These are phyloP conservation scores for Tauraco hartlaubi DNA, from an alignment of 2,797 vertebrate genomes.

Conservation along the genomic window DNA sequence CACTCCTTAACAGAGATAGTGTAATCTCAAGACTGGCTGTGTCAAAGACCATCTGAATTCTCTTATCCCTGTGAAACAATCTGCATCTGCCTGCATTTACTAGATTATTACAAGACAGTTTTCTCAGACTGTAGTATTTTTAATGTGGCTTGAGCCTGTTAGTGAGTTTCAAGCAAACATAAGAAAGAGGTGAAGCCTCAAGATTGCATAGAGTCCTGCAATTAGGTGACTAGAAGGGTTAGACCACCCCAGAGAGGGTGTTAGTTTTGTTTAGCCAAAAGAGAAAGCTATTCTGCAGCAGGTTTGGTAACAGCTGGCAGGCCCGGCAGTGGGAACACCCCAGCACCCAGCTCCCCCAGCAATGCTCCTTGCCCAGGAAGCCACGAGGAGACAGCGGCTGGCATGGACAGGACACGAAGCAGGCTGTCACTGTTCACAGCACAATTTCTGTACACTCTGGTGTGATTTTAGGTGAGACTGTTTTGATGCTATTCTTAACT, in stretches of 20 bases:
- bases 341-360: not conserved
- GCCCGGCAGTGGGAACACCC: not conserved
- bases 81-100: not conserved
- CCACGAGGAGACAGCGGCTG: rapidly evolving
- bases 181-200: not conserved
- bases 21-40: not conserved
- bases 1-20: not conserved
- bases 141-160: not conserved
- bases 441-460: not conserved
- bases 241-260: not conserved
- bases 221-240: not conserved
- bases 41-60: not conserved
- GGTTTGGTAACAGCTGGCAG: not conserved
- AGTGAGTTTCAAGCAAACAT: not conserved
- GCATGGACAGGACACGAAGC: not conserved
- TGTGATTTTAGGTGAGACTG: not conserved
- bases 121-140: not conserved
- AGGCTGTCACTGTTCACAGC: not conserved
- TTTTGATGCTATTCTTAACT: not conserved
- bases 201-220: not conserved
- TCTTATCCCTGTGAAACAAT: not conserved
- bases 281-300: not conserved
- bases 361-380: not conserved
- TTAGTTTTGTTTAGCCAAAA: not conserved
- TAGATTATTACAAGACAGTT: not conserved